These are phyloP conservation scores for Buphagus erythrorhynchus DNA, from an alignment of 2,797 vertebrate species.

Conservation along the genomic window DNA sequence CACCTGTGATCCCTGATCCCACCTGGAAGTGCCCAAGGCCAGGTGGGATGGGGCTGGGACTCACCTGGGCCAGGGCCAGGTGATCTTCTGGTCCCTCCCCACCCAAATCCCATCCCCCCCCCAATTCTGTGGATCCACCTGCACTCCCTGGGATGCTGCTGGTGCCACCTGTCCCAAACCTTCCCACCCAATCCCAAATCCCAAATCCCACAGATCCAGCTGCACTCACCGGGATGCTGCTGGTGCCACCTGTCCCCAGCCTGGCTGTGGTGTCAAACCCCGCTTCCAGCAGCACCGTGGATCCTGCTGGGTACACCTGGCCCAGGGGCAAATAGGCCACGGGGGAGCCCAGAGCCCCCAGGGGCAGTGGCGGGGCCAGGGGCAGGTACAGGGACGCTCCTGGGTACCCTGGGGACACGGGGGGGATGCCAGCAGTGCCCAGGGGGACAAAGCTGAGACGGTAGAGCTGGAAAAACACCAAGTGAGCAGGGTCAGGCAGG, in stretches of 20 bases:
- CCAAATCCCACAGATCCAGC: neutral
- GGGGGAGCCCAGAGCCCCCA: neutral
- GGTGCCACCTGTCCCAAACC: neutral
- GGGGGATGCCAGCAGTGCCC: neutral
- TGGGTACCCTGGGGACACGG: neutral
- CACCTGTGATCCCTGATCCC: accelerated
- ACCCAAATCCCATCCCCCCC: neutral
- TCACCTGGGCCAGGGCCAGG: neutral
- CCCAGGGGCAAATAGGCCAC: neutral
- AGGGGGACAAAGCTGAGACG: neutral
- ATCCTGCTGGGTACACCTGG: neutral
- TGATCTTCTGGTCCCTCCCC: neutral
- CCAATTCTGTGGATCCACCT: neutral
- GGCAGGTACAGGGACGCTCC: neutral
- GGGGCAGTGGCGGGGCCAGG: neutral
- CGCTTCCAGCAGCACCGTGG: neutral
- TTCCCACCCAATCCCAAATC: too few relatives aligned
- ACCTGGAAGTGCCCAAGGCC: neutral
- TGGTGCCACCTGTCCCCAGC: neutral
- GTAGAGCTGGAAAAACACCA: neutral
- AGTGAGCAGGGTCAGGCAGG: neutral
- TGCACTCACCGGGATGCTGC: neutral
- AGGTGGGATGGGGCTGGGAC: neutral
- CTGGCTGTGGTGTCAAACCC: neutral
- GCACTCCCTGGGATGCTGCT: neutral